Base-by-base conservation (phyloP, 92 coral and sea anemone species). In the Montipora capitata region DNA sequence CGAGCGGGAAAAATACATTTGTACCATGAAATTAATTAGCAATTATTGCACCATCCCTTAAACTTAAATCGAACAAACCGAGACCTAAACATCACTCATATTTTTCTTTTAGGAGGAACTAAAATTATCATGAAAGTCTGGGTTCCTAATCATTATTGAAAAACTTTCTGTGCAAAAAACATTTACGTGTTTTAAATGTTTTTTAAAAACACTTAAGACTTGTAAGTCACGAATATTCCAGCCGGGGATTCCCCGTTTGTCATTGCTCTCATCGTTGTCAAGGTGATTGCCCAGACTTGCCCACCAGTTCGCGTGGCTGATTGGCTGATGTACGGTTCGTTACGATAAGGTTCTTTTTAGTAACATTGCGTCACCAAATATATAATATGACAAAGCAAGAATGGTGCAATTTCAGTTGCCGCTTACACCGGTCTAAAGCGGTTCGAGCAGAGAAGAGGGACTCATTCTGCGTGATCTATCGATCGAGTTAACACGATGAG, bases 231-330 rank as follows among this genome's bases (percentile, higher is more conserved):
- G 87, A 20, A 59, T 61, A 39, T 45, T 10, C 7, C 1, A 8
- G 54, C 20, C 96, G 98, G 98, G 98, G 93, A 90, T 95, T 96
- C 98, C 96, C 98, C 87, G 88, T 88, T 78, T 86, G 86, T 90
- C 35, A 68, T 20, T 68, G 43, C 15, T 51, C 72, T 0, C 77
- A n/a, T 49, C 68, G 90, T 79, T 44, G 90, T n/a, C 83, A 48
- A 49, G 65, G 51, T 79, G n/a, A 91, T 91, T 6, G 94, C 94
- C 94, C 78, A 38, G 45, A 59, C 94, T 66, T 91, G 94, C 85
- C 94, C 82, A 14, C 77, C 6, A 38, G 72, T 75, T 57, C 59
- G 13, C 18, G 10, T 38, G 6, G 40, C 3, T 87, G 89, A 91
- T 91, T 91, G 94, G 94, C 69, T 64, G 42, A 40, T 18, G 58